These are phyloP conservation scores for Saxicola maurus DNA, from an alignment of 2,797 vertebrate species.

Conservation along the genomic window DNA sequence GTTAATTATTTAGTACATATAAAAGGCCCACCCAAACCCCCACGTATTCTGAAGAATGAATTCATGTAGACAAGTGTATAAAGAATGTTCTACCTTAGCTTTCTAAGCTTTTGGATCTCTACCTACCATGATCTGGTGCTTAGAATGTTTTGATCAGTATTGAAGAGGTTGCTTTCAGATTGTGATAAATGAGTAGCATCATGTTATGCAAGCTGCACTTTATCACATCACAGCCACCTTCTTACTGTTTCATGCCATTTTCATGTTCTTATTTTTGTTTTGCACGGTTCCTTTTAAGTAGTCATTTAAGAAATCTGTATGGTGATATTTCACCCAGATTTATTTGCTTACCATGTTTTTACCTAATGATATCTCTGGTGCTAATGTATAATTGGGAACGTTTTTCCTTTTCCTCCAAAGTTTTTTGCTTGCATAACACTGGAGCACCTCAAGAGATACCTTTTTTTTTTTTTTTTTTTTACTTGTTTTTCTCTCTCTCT, in stretches of 20 bases:
- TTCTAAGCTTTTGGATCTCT: not conserved
- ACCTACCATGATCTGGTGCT: not conserved
- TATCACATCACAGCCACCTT: not conserved
- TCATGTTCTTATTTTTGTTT: conserved; percentile 11
- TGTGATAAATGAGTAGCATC: not conserved
- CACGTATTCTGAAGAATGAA: not conserved
- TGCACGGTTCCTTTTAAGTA: not conserved
- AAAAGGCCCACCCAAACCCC: not conserved
- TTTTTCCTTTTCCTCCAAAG: conserved; percentile 5
- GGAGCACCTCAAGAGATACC: conserved; percentile 24
- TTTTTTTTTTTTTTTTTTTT: not conserved
- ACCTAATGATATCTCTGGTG: conserved; percentile 20
- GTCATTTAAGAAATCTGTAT: not conserved
- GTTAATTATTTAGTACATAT: not conserved
- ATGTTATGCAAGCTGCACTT: not conserved
- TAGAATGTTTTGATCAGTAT: not conserved
- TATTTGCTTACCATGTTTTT: not conserved
- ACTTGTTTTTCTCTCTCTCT: conserved; percentile 41
- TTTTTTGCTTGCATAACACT: conserved; percentile 1
- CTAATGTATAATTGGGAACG: not conserved
- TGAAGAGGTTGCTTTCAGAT: not conserved
- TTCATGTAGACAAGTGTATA: not conserved
- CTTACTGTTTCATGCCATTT: not conserved
- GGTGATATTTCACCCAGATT: conserved; percentile 1
- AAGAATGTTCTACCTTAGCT: not conserved